Base-by-base conservation (phyloP, 2,113 vertebrate species). In the Vicugna pacos region DNA sequence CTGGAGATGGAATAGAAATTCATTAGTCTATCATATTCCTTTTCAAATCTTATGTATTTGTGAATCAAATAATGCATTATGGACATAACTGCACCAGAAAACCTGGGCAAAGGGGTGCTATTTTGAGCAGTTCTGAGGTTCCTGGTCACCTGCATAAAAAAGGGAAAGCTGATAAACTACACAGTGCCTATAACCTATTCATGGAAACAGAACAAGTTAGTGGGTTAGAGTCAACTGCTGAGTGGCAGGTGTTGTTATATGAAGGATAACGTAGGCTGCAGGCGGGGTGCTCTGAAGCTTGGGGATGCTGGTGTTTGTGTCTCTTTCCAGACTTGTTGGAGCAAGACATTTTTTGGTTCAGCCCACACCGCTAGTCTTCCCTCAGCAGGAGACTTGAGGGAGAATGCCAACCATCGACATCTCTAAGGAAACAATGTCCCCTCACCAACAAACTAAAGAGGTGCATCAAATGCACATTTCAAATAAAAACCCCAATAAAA, bases 401-500 rank as follows among this genome's bases (percentile, higher is more conserved):
- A 95, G 11, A 24, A 38, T 5, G 46, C 14, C 92, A 88, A 24
- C n/a, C 76, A 56, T 32, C 3, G 60, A 32, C 19, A 76, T 16
- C 38, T 10, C 32, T 52, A 30, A 56, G 16, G 87, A 89, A 67
- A 95, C 32, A 35, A 54, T 42, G 38, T 42, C 24, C 6, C 9
- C 19, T 11, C 30, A 20, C 2, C 24, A 10, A 26, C 7, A 32
- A 60, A 91, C 5, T 20, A 30, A 67, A 89, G 3, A 52, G 60
- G 75, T 42, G 58, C 30, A 38, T 92, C 48, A 75, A 89, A 84
- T 6, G 14, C 3, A 50, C 11, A 91, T 82, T 88, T 93, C 73
- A 91, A 91, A 52, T 46, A 75, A 42, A 79, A 97, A 81, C 9
- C 22, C 30, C 75, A 94, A 62, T 58, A 70, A 92, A 96, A 95